Evolutionary conservation across 2,113 vertebrate species (phyloP).

Genomic region (Narcine bancroftii): DNA sequence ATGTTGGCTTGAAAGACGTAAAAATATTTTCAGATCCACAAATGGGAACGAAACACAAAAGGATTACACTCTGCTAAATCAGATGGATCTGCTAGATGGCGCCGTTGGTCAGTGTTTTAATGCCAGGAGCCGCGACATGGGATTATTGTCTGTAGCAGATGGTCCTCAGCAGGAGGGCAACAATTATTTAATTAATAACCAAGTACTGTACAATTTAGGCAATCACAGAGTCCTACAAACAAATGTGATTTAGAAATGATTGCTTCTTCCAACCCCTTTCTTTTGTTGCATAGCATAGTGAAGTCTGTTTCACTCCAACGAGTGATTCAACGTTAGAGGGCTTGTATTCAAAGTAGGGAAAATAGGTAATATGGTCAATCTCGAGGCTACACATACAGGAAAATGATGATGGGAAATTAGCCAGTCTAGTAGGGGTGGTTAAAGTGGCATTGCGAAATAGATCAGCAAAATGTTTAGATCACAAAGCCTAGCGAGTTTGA

Average conservation of each 20-base stretch:
- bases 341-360: background rate
- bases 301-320: background rate
- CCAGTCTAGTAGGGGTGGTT: too few species aligned
- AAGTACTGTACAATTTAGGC: background rate
- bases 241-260: background rate
- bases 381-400: too few species aligned
- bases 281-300: background rate
- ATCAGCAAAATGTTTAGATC: too few species aligned
- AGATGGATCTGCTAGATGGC: constrained; percentile 3
- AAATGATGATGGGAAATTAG: too few species aligned
- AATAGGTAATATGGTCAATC: too few species aligned
- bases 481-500: too few species aligned
- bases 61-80: background rate
- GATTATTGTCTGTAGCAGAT: background rate
- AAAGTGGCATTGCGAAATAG: too few species aligned
- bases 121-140: background rate
- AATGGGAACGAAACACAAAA: background rate
- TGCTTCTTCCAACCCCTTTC: background rate
- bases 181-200: constrained; percentile 33
- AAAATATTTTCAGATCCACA: background rate
- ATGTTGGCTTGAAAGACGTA: background rate
- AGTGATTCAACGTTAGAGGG: background rate
- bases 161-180: background rate
- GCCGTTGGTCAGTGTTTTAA: constrained; percentile 2
- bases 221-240: constrained; percentile 27